These are phyloP conservation scores for Mormyrops boulengeri DNA, from an alignment of 2,797 vertebrate genomes.

Conservation along the genomic window DNA sequence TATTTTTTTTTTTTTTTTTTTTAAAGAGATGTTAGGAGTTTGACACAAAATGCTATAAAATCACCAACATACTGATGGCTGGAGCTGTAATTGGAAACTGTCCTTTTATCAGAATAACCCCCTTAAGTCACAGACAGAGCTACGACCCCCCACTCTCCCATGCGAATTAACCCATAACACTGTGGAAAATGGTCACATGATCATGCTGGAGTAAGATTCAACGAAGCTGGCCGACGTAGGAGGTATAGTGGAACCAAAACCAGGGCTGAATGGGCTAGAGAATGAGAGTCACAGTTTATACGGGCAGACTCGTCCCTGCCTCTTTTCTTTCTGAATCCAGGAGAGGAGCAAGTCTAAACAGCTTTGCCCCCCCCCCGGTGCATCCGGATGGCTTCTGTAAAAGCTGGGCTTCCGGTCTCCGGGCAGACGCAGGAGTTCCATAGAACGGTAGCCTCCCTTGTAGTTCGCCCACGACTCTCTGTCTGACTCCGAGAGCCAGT, in stretches of 20 bases:
- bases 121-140: not conserved
- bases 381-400: slow-evolving; percentile 13
- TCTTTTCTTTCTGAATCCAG: slow-evolving; percentile 8
- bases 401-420: not conserved
- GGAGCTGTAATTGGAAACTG: not conserved
- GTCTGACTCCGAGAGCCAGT: slow-evolving; percentile 46
- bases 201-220: slow-evolving; percentile 26
- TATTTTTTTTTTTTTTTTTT: not conserved
- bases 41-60: not conserved
- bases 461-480: not conserved
- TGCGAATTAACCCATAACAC: not conserved
- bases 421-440: not conserved
- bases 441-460: slow-evolving; percentile 27
- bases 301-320: not conserved
- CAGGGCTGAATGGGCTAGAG: not conserved
- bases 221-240: not conserved
- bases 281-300: not conserved
- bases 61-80: not conserved
- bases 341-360: not conserved
- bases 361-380: not conserved
- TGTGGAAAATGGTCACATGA: not conserved
- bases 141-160: not conserved
- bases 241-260: not conserved
- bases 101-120: not conserved
- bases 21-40: not conserved